Evolutionary conservation across 2,797 vertebrate species (phyloP).

Genomic region (Trachurus trachurus): DNA sequence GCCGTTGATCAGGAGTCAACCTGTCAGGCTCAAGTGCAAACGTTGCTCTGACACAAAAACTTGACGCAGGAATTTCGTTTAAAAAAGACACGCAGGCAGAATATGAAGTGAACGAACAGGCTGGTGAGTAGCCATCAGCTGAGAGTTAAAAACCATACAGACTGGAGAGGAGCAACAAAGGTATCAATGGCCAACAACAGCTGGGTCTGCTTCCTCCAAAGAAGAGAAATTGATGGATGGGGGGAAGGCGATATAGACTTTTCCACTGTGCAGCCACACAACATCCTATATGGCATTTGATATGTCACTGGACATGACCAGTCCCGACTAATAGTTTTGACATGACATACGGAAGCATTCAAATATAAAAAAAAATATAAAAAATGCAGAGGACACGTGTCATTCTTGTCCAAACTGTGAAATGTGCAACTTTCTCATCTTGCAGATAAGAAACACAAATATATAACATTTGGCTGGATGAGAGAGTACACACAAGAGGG

Average conservation of each 20-base stretch:
- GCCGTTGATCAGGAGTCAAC: not conserved
- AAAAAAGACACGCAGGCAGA: slow-evolving; percentile 21
- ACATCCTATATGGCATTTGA: slow-evolving; percentile 71
- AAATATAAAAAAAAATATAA: slow-evolving; percentile 4
- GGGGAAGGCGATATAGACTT: slow-evolving; percentile 62
- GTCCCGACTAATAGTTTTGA: slow-evolving; percentile 47
- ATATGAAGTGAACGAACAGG: slow-evolving; percentile 51
- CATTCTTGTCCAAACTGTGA: slow-evolving; percentile 40
- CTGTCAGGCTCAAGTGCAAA: slow-evolving; percentile 4
- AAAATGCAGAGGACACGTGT: slow-evolving; percentile 42
- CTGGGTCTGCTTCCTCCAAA: slow-evolving; percentile 76
- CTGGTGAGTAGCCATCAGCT: slow-evolving; percentile 54
- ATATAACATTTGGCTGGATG: slow-evolving; percentile 56
- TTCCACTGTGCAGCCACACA: slow-evolving; percentile 55
- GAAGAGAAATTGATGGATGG: slow-evolving; percentile 59
- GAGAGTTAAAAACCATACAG: slow-evolving; percentile 35
- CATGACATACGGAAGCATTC: slow-evolving; percentile 59
- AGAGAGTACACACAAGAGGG: slow-evolving; percentile 64
- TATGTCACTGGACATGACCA: slow-evolving; percentile 63
- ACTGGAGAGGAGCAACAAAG: slow-evolving; percentile 68
- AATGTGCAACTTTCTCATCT: slow-evolving; percentile 62
- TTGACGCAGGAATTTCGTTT: slow-evolving; percentile 17
- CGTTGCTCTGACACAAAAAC: slow-evolving; percentile 26
- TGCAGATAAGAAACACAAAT: slow-evolving; percentile 71
- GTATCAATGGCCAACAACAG: slow-evolving; percentile 76